Conservation (phyloP, 2,888 invertebrate species). For the Zaprionus lineosus region DNA sequence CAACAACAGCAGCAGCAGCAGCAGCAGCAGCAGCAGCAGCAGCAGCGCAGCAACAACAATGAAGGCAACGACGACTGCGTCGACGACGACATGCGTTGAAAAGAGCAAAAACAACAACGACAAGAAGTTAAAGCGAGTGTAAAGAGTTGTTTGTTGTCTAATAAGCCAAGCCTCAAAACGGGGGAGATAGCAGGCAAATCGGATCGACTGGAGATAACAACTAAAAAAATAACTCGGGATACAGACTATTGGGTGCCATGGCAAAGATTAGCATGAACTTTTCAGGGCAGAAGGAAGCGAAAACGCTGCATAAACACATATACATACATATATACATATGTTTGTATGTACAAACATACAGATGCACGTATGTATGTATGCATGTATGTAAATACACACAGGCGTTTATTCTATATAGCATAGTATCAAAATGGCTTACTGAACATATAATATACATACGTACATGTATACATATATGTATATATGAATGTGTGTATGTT, state of each 20-base stretch:
- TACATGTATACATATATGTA: too few relatives aligned
- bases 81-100: slow-evolving; percentile 42
- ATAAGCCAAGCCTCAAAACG: slow-evolving; percentile 67
- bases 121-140: slow-evolving; percentile 62
- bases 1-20: slow-evolving; percentile 36
- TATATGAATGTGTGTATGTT: slow-evolving; percentile 10
- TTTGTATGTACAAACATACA: background rate
- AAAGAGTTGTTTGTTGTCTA: slow-evolving; percentile 65
- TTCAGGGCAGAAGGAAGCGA: slow-evolving; percentile 59
- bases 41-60: slow-evolving; percentile 32
- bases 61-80: slow-evolving; percentile 14
- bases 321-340: slow-evolving; percentile 28
- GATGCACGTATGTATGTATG: background rate
- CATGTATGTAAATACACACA: background rate
- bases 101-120: slow-evolving; percentile 42
- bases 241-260: slow-evolving; percentile 52
- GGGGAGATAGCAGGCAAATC: slow-evolving; percentile 59
- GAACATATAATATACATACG: slow-evolving; percentile 34
- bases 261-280: slow-evolving; percentile 63
- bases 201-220: slow-evolving; percentile 47
- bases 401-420: slow-evolving; percentile 32
- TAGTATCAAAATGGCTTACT: slow-evolving; percentile 56
- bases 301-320: slow-evolving; percentile 14
- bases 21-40: slow-evolving; percentile 18
- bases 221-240: slow-evolving; percentile 22